Evolutionary conservation across 2,113 vertebrate species (phyloP).

Genomic region (Oceanodroma tethys): DNA sequence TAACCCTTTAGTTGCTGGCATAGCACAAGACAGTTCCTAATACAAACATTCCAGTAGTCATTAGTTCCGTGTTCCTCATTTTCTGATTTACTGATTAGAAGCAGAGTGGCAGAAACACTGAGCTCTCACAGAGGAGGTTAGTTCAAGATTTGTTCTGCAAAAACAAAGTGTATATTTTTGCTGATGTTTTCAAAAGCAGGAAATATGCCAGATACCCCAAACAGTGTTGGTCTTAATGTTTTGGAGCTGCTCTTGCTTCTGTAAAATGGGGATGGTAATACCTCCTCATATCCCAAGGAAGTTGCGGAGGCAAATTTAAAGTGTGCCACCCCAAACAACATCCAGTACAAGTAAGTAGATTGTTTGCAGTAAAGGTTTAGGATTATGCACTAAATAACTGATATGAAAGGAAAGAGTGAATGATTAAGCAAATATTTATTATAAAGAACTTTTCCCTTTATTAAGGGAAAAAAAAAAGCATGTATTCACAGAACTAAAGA

Average conservation of each 20-base stretch:
- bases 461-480: not conserved
- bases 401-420: not conserved
- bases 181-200: not conserved
- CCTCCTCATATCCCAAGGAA: not conserved
- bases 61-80: not conserved
- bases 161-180: not conserved
- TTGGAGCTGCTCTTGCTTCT: not conserved
- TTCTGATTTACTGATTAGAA: not conserved
- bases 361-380: not conserved
- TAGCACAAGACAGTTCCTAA: not conserved
- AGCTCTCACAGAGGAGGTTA: accelerated
- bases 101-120: not conserved
- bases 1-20: not conserved
- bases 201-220: not conserved
- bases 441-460: not conserved
- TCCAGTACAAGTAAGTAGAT: not conserved
- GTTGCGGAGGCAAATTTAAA: not conserved
- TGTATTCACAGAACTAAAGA: not conserved
- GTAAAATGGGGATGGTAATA: not conserved
- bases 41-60: not conserved
- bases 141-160: not conserved
- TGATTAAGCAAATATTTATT: not conserved
- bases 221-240: not conserved
- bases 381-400: not conserved
- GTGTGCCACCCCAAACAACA: not conserved